Evolutionary conservation across 2,113 vertebrate species (phyloP).

Genomic region (Aythya baeri): DNA sequence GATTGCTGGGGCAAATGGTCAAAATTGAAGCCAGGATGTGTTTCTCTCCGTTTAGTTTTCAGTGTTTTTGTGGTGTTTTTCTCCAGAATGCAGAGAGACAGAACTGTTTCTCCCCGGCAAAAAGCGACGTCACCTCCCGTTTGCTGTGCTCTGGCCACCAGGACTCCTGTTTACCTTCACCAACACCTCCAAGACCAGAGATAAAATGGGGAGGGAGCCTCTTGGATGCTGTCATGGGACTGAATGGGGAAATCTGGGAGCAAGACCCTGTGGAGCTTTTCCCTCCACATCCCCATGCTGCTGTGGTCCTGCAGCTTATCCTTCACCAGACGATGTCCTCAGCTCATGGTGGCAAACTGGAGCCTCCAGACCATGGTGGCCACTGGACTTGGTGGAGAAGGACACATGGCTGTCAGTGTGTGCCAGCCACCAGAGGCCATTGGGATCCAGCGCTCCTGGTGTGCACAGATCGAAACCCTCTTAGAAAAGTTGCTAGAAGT

Average conservation of each 20-base stretch:
- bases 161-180: accelerated
- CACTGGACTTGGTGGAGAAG: background rate
- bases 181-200: background rate
- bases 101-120: background rate
- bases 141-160: background rate
- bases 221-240: background rate
- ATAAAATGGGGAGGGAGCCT: background rate
- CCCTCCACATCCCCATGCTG: background rate
- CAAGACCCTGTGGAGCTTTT: background rate
- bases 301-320: accelerated
- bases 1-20: background rate
- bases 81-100: background rate
- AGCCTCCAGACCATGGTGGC: background rate
- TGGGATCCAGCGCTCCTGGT: background rate
- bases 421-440: background rate
- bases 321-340: background rate
- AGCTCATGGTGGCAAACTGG: background rate
- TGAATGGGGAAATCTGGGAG: background rate
- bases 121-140: accelerated
- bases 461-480: slow-evolving; percentile 17
- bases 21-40: background rate
- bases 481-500: slow-evolving; percentile 61
- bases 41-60: background rate
- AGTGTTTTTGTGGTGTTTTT: background rate
- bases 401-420: accelerated